Evolutionary conservation across 2,113 vertebrate species (phyloP).

Genomic region (Chinchilla lanigera): DNA sequence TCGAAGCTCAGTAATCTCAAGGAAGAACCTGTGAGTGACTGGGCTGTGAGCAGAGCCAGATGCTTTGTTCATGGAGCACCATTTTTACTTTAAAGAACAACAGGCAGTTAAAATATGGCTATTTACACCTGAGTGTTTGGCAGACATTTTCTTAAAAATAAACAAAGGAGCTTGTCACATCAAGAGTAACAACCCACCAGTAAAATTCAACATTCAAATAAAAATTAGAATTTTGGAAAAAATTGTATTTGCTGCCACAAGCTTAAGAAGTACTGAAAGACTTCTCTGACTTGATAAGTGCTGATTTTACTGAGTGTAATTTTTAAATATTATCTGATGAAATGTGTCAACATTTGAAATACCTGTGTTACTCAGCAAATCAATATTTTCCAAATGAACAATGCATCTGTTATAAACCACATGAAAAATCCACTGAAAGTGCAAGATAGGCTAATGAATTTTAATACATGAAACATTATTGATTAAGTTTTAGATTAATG

Average conservation of each 20-base stretch:
- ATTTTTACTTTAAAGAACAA: constrained; percentile 26
- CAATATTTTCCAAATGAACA: constrained; percentile 44
- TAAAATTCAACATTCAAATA: constrained; percentile 35
- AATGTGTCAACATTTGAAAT: constrained; percentile 45
- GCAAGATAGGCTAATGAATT: background rate
- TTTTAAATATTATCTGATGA: constrained; percentile 17
- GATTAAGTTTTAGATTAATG: background rate
- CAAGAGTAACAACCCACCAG: constrained; percentile 9
- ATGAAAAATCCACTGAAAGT: background rate
- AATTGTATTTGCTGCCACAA: background rate
- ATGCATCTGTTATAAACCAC: constrained; percentile 1
- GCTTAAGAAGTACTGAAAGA: background rate
- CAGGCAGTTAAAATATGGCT: background rate
- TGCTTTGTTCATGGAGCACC: background rate
- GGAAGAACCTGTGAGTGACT: background rate
- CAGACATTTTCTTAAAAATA: constrained; percentile 40
- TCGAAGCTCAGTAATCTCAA: background rate
- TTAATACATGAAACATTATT: background rate
- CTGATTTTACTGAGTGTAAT: background rate
- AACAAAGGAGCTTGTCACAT: background rate
- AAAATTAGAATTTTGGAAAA: constrained; percentile 48
- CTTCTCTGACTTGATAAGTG: background rate
- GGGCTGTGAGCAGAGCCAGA: background rate
- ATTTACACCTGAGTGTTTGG: background rate
- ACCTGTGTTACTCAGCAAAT: background rate